Conservation (phyloP, 92 coral and sea anemone species). For the Palythoa heliodiscus region DNA sequence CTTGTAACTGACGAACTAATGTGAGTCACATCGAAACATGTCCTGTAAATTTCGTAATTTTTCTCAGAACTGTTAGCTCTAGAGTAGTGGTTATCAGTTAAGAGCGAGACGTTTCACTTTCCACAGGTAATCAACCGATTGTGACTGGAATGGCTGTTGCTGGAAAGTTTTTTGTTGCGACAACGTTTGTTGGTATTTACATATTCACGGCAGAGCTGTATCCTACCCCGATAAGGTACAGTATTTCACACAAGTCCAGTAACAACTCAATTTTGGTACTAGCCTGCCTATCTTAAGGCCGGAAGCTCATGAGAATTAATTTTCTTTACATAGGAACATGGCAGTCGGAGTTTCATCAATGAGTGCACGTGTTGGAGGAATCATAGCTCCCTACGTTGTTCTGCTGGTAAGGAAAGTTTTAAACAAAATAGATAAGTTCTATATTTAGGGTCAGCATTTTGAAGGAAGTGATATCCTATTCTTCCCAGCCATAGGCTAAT, state of each 20-base stretch:
- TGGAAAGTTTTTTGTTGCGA: conserved; percentile 74
- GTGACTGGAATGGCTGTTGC: conserved; percentile 73
- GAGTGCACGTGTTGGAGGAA: conserved; percentile 86
- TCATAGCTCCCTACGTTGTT: conserved; percentile 82
- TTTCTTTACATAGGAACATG: conserved; percentile 50
- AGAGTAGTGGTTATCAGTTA: neutral
- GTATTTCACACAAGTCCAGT: neutral
- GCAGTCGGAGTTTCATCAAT: conserved; percentile 78
- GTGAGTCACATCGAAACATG: no score
- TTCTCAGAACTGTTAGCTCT: neutral
- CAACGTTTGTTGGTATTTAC: conserved; percentile 74
- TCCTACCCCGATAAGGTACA: neutral
- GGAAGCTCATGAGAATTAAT: neutral
- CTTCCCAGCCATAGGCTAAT: no score
- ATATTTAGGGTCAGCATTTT: no score
- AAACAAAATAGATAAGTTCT: no score
- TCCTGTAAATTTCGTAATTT: neutral
- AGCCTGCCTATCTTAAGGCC: no score
- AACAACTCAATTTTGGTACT: no score
- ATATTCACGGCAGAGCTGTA: conserved; percentile 83
- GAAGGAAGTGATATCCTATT: no score
- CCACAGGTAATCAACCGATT: conserved; percentile 56
- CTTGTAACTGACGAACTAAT: neutral
- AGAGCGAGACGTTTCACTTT: neutral
- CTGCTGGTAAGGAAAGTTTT: conserved; percentile 44